Conservation (phyloP, 2,113 vertebrate genomes). For the Sula dactylatra region DNA sequence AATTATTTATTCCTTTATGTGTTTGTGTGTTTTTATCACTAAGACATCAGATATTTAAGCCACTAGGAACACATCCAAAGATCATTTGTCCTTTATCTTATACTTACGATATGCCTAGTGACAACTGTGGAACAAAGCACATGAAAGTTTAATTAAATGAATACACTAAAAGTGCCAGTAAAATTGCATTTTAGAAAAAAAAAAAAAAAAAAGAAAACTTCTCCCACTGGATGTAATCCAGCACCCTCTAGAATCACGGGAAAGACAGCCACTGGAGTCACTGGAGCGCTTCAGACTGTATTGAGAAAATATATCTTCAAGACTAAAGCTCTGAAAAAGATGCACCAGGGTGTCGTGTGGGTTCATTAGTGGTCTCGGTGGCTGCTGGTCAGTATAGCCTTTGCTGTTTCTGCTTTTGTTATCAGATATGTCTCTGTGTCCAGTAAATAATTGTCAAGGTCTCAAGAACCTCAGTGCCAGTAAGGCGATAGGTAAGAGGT, state of each 20-base stretch:
- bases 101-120: not conserved
- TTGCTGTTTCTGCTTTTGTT: not conserved
- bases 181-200: not conserved
- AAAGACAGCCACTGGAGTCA: not conserved
- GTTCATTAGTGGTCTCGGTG: not conserved
- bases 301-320: not conserved
- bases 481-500: not conserved
- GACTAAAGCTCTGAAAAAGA: not conserved
- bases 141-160: not conserved
- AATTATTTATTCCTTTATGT: not conserved
- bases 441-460: not conserved
- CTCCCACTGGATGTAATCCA: not conserved
- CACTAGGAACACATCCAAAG: not conserved
- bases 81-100: not conserved
- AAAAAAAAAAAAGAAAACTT: not conserved
- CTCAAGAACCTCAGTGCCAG: not conserved
- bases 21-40: not conserved
- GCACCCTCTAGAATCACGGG: not conserved
- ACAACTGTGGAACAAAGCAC: not conserved
- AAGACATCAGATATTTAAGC: not conserved
- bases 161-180: not conserved
- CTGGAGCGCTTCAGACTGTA: not conserved
- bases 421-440: not conserved
- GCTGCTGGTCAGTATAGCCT: not conserved
- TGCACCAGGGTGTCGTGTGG: fast-evolving